These are phyloP conservation scores for Habropoda laboriosa DNA, from an alignment of 1,140 invertebrate genomes.

Conservation along the genomic window DNA sequence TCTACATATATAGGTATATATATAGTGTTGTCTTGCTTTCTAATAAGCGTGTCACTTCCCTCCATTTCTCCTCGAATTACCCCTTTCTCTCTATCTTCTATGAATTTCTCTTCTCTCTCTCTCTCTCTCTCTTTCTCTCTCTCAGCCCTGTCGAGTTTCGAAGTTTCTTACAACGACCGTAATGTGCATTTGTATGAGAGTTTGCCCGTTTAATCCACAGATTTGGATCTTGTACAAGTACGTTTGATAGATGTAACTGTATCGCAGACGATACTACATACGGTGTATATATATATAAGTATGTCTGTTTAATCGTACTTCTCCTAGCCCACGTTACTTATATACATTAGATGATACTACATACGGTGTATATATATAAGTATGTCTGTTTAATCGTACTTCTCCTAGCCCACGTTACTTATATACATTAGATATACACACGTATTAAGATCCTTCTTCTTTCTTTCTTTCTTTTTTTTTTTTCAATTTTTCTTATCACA, in stretches of 20 bases:
- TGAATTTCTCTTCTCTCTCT: neutral
- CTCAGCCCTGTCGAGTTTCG: neutral
- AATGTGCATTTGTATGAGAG: neutral
- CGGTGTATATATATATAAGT: neutral
- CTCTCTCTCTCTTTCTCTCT: neutral
- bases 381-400: no score
- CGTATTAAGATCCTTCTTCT: slow-evolving; percentile 3
- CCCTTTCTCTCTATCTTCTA: neutral
- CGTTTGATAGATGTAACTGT: slow-evolving; percentile 15
- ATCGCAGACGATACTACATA: neutral
- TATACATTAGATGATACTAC: neutral
- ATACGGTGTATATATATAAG: neutral
- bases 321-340: no score
- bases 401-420: no score
- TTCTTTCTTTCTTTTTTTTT: neutral
- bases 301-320: no score
- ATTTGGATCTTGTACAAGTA: slow-evolving; percentile 18
- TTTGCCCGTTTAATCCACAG: neutral
- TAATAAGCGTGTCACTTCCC: slow-evolving; percentile 50
- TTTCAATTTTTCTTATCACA: slow-evolving; percentile 52
- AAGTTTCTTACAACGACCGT: neutral
- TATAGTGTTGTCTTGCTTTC: slow-evolving; percentile 54
- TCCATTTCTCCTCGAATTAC: neutral
- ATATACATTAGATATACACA: neutral
- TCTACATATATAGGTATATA: slow-evolving; percentile 45